Base-by-base conservation (phyloP, 2,797 vertebrate species). In the Vespertilio murinus region DNA sequence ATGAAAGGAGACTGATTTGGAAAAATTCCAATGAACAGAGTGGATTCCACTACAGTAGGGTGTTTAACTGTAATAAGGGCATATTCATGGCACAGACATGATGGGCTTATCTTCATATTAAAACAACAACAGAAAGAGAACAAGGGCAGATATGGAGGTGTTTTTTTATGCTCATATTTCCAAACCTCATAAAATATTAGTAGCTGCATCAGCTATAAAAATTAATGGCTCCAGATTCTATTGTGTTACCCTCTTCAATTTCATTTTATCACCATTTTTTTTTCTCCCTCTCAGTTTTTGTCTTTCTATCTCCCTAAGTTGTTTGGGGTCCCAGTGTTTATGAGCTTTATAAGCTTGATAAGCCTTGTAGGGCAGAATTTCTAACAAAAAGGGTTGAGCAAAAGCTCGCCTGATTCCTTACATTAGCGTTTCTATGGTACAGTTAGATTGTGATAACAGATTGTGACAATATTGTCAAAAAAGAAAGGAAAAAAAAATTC, bases 101-200 rank as follows among this genome's bases (percentile, higher is more conserved):
- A 96, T 54, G 84, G 88, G 61, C 97, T 98, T 97, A 97, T 97
- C 95, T 98, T 94, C 95, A 67, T 95, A 97, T 97, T 97, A 97
- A 98, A 98, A 97, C 97, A 98, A 95, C 95, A 91, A 88, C 84
- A 83, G 74, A 95, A 96, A 96, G 92, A 88, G 61, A 96, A 42
- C 92, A 95, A 97, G 92, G 84, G 81, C 94, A 96, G 96, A 97
- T 96, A 97, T 94, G 97, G 97, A 93, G 65, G 38, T 74, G 42
- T 95, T 96, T 95, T 95, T 96, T 96, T 78, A 97, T 94, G 92
- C 92, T 94, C 95, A 94, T 96, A 97, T 95, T 97, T 98, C 94
- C 93, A 98, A 98, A 97, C 96, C 97, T 98, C 98, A 97, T 98
- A 98, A 98, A 98, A 97, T 98, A 98, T 98, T 98, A 98, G 96